phyloP scores from a whole-genome alignment of 2,888 invertebrate genomes.

The Spicauda simplicius region DNA sequence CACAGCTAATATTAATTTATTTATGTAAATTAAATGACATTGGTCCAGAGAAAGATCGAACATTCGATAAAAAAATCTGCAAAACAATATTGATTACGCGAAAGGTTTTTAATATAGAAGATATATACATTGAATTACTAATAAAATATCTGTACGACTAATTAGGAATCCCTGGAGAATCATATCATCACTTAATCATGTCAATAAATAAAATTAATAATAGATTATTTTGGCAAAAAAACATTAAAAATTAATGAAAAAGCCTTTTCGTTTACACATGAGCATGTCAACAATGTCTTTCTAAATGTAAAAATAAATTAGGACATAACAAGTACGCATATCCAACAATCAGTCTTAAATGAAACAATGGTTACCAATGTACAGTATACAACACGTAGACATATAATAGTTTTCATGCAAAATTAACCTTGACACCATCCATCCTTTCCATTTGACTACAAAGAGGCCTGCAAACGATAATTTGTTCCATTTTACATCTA shows the following conservation, averaged over 20 bases:
- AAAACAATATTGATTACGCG: no score
- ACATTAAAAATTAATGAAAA: not conserved
- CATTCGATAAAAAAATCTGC: no score
- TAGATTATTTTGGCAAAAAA: not conserved
- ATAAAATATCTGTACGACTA: no score
- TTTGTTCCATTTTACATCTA: no score
- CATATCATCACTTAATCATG: not conserved
- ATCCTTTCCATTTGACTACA: not conserved
- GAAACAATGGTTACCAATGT: conserved; percentile 47
- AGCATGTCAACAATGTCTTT: conserved; percentile 42
- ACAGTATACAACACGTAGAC: conserved; percentile 10
- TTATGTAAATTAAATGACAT: no score
- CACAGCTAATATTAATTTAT: no score
- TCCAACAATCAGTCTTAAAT: conserved; percentile 75
- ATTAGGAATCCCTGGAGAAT: not conserved
- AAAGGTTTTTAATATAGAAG: no score
- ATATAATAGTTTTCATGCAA: conserved; percentile 1
- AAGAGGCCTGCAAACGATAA: not conserved
- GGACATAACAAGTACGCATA: conserved; percentile 49
- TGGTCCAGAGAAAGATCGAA: no score
- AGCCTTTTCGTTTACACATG: conserved; percentile 33
- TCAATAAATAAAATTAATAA: conserved; percentile 2
- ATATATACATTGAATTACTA: no score
- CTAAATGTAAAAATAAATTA: conserved; percentile 51
- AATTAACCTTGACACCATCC: not conserved